Base-by-base conservation (phyloP, 1,140 invertebrate genomes). In the Chymomyza costata region DNA sequence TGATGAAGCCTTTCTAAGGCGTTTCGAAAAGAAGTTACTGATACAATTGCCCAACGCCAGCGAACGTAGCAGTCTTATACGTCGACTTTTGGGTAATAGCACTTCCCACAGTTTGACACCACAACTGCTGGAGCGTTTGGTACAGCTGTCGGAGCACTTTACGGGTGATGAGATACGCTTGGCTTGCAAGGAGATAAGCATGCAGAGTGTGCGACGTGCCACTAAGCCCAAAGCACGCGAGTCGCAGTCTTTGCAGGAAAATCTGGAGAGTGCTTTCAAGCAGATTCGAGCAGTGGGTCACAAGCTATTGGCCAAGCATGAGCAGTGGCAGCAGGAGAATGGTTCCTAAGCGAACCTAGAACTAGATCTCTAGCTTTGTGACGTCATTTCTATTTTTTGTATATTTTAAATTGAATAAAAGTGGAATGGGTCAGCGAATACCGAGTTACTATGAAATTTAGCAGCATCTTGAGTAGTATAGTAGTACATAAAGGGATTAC, bases 21-120 rank as follows among this genome's bases (percentile, higher is more conserved):
- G 96, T 41, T 89, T 98, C 37, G 96, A 98, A 73, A 97, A 97
- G 84, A 88, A 93, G 47, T 92, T 98, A 50, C 87, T 94, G 16
- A 91, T 97, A 2, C 90, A 92, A 25, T 82, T 96, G 44, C 96
- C 96, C 0, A 89, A 91, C 45, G 71, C 69, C 11, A 85, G 89
- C 18, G 90, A 91, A 6, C 87, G 95, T 5, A 70, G 86, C 15
- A 85, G 89, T 46, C 90, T 97, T 64, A 92, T 97, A 48, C 73
- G 87, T 46, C 87, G 89, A 30, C 88, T 88, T 83, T 87, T 89
- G 78, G 90, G 57, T 13, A n/a, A n/a, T n/a, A n/a, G n/a, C n/a
- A 19, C 43, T 2, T 85, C 57, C 10, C 74, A 80, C 73, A 78
- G 86, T 52, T 32, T 78, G 59, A 41, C 81, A 0, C 60, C 84